These are phyloP conservation scores for Helicoverpa assulta DNA, from an alignment of 2,888 invertebrate genomes.

Conservation along the genomic window DNA sequence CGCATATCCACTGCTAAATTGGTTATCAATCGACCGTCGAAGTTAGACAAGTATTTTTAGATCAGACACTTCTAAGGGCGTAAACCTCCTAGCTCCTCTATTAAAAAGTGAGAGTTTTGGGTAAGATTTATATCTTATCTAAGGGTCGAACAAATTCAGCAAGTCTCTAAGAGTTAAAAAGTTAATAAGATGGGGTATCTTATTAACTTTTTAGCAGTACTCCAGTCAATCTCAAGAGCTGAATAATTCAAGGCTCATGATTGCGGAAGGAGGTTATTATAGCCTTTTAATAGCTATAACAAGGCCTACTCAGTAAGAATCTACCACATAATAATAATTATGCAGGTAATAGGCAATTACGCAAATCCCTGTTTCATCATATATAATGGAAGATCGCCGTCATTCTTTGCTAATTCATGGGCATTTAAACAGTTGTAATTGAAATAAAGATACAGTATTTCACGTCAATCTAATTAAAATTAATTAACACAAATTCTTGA, in stretches of 20 bases:
- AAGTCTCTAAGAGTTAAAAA: neutral
- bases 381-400: slow-evolving; percentile 11
- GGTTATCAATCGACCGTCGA: neutral
- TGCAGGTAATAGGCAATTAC: slow-evolving; percentile 31
- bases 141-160: neutral
- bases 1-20: neutral
- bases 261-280: slow-evolving; percentile 47
- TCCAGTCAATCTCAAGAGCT: slow-evolving; percentile 15
- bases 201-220: no score
- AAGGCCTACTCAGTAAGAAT: slow-evolving; percentile 31
- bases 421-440: neutral
- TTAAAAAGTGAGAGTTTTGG: neutral
- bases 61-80: neutral
- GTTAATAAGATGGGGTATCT: slow-evolving; percentile 1
- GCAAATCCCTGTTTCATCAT: slow-evolving; percentile 34
- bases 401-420: neutral
- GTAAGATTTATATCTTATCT: slow-evolving; percentile 1
- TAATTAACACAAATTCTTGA: neutral
- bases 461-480: neutral
- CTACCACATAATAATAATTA: slow-evolving; percentile 32
- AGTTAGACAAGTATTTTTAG: neutral
- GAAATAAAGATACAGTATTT: neutral
- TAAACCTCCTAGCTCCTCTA: neutral
- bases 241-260: slow-evolving; percentile 41
- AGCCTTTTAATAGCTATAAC: slow-evolving; percentile 29